Percentiles rank a stretch among this genome's conserved stretches.
Evolutionary conservation across 2,888 invertebrate genomes (phyloP).

Genomic region (Latrodectus elegans): DNA sequence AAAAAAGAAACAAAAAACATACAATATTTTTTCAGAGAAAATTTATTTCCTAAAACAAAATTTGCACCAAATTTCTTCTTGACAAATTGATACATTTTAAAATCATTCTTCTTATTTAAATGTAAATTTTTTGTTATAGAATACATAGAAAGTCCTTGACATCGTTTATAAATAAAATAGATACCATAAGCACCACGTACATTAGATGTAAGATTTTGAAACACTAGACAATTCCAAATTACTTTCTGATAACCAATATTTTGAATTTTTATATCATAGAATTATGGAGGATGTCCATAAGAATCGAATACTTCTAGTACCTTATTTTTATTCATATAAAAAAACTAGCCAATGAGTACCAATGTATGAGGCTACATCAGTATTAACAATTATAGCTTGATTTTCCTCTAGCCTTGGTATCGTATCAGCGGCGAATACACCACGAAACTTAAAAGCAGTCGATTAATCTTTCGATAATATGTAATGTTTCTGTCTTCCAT

Average conservation of each 20-base stretch:
- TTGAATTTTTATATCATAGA: not conserved
- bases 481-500: conserved; percentile 20
- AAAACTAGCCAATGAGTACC: conserved; percentile 60
- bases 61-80: conserved; percentile 37
- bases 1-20: not conserved
- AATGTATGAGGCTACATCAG: not conserved
- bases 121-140: conserved; percentile 9
- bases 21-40: not conserved
- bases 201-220: conserved; percentile 24
- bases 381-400: conserved; percentile 16
- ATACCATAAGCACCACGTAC: conserved; percentile 34
- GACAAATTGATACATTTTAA: conserved; percentile 36
- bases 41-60: conserved; percentile 11
- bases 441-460: not conserved
- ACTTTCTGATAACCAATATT: not conserved
- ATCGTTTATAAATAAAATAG: conserved; percentile 8
- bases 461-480: not conserved
- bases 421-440: conserved; percentile 24
- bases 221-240: not conserved
- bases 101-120: not conserved
- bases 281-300: conserved; percentile 39
- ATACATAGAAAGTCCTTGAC: not conserved
- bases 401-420: conserved; percentile 3
- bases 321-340: conserved; percentile 17
- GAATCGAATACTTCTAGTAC: conserved; percentile 49